phyloP scores from a whole-genome alignment of 2,888 invertebrate genomes.

The Caenorhabditis plicata region DNA sequence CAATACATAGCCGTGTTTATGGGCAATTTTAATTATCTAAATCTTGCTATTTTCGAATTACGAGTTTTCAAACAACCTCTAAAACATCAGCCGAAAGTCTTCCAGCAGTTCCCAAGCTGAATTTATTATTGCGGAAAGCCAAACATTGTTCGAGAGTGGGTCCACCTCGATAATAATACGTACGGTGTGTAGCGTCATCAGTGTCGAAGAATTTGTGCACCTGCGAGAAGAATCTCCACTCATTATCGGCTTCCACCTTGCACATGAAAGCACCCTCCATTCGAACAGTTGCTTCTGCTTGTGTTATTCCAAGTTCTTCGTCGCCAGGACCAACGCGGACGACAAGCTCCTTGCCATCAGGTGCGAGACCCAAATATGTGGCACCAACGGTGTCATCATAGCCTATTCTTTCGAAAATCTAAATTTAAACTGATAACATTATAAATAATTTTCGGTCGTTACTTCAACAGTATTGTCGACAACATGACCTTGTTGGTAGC shows the following conservation, averaged over 20 bases:
- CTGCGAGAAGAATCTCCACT: slow-evolving; percentile 48
- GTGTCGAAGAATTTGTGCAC: slow-evolving; percentile 37
- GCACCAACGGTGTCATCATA: slow-evolving; percentile 51
- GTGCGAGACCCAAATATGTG: slow-evolving; percentile 41
- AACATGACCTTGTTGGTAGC: slow-evolving; percentile 37
- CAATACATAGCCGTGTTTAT: slow-evolving; percentile 30
- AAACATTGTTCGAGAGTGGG: slow-evolving; percentile 46
- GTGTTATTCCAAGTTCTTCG: too few species aligned
- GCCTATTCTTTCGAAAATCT: slow-evolving; percentile 56
- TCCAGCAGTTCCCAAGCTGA: slow-evolving; percentile 45
- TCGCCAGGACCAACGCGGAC: slow-evolving; percentile 41
- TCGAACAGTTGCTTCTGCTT: slow-evolving; percentile 23
- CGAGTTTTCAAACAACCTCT: slow-evolving; percentile 18
- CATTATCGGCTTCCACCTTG: slow-evolving; percentile 40
- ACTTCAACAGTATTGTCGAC: slow-evolving; percentile 39
- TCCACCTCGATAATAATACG: slow-evolving; percentile 45
- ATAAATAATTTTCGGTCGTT: neutral
- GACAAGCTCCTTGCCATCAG: slow-evolving; percentile 49
- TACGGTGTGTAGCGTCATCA: slow-evolving; percentile 31
- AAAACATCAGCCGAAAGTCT: slow-evolving; percentile 47
- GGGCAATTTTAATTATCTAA: slow-evolving; percentile 25
- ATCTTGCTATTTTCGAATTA: neutral
- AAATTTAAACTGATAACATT: neutral
- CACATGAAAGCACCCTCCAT: slow-evolving; percentile 45
- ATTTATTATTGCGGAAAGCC: slow-evolving; percentile 25